A percentile compares a stretch with the other conserved stretches of the same genome.
Evolutionary conservation across 2,797 vertebrate genomes (phyloP).

Genomic region (Acridotheres tristis): DNA sequence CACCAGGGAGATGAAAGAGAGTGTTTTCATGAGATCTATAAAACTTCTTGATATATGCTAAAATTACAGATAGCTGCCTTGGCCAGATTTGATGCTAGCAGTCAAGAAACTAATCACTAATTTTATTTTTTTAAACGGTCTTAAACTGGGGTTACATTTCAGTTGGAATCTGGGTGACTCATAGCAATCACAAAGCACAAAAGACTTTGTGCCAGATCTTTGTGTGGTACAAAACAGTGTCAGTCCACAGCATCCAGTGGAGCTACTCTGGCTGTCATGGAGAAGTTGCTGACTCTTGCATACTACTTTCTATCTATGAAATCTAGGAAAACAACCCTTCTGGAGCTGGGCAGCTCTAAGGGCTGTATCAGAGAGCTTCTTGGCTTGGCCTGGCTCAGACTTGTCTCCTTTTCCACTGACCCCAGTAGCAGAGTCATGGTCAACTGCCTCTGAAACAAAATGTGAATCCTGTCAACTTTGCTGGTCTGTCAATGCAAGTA

Average conservation of each 20-base stretch:
- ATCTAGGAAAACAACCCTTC: neutral
- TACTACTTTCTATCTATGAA: neutral
- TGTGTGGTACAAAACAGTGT: accelerated
- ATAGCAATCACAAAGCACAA: neutral
- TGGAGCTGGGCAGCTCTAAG: neutral
- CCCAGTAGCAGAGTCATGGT: neutral
- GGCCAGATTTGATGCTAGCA: neutral
- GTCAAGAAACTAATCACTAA: neutral
- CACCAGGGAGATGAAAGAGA: neutral
- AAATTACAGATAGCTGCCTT: conserved; percentile 18
- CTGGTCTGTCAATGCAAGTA: neutral
- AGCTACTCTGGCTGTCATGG: accelerated
- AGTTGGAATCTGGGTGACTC: neutral
- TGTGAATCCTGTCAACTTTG: neutral
- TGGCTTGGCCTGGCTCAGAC: neutral
- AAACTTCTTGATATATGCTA: neutral
- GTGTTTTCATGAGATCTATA: conserved; percentile 11
- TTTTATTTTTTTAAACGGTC: neutral
- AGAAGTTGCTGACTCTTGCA: neutral
- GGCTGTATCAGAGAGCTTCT: neutral
- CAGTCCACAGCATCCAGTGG: neutral
- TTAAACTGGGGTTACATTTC: neutral
- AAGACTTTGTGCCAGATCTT: neutral
- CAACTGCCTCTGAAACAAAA: neutral
- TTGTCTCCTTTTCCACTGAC: neutral